Evolutionary conservation across 2,888 invertebrate species (phyloP), one percentile per base, ranked within the genome.

Genomic region (Lissonota sp.): DNA sequence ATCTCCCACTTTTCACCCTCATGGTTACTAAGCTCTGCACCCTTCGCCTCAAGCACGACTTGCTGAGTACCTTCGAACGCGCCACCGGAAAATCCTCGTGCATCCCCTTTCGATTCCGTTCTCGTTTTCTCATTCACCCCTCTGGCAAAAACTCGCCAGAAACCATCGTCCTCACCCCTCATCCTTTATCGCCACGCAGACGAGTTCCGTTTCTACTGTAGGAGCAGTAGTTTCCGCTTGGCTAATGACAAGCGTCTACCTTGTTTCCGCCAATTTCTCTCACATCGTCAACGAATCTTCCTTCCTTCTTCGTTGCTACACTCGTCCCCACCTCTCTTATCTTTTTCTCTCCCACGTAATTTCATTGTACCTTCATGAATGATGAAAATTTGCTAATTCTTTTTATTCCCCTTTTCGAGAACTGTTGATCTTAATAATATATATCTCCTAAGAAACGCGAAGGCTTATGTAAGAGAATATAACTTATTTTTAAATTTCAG

Each of bases 161-260:
- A 44, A 58, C 63, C 70, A 49, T 64, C 63, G 46, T 53, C 64
- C 67, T 16, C 69, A 75, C 62, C 37, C 37, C 53, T 70, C 42
- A 53, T 60, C 58, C 62, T 49, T 67, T 69, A 66, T 84, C 85
- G 80, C 85, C 88, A 86, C 88, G 88, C 86, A 86, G 84, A 85
- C 82, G 84, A 88, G 87, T 89, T 89, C 88, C 88, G 87, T 85
- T 85, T 66, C 70, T 86, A 84, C 86, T 87, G 86, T 87, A 88
- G 87, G 84, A 84, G 85, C 83, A 84, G 85, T 86, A 84, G 86
- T 86, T 90, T 90, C 88, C 89, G 87, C 86, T 83, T 85, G 83
- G 84, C 86, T 89, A 90, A 90, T 87, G 88, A 88, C 87, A 87
- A 88, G 87, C 88, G 88, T 88, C 88, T 88, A 84, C 82, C 82